A percentile compares a stretch with the other conserved stretches of the same genome.
Conservation (phyloP, 2,113 vertebrate species). For the Epinephelus lanceolatus region DNA sequence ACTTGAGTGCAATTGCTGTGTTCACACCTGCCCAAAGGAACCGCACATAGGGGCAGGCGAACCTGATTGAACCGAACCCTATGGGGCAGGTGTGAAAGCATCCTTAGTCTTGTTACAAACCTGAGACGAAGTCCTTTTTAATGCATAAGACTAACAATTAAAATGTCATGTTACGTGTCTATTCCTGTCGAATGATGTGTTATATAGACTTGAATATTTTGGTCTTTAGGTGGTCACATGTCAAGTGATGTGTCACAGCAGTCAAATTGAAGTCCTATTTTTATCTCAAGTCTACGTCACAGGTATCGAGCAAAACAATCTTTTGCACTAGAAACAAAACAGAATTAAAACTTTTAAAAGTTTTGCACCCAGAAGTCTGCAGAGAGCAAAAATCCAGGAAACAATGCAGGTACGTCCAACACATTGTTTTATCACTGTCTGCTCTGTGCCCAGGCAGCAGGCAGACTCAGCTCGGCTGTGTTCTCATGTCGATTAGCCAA, state of each 20-base stretch:
- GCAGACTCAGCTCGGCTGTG: conserved; percentile 27
- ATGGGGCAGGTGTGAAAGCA: too few relatives aligned
- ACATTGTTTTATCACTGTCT: conserved; percentile 53
- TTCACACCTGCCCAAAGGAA: too few relatives aligned
- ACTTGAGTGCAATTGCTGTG: too few relatives aligned
- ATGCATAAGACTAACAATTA: neutral
- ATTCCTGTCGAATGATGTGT: neutral
- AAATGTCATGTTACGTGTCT: neutral
- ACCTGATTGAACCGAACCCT: too few relatives aligned
- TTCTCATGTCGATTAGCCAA: conserved; percentile 69
- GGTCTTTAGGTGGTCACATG: neutral
- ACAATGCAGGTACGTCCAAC: conserved; percentile 48
- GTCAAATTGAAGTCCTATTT: neutral
- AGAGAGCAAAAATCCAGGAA: conserved; percentile 40
- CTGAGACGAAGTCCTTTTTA: neutral
- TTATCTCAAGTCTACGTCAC: neutral
- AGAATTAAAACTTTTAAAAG: conserved; percentile 7
- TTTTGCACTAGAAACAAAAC: conserved; percentile 29
- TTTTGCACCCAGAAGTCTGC: conserved; percentile 5
- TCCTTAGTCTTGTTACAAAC: too few relatives aligned
- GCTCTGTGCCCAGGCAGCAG: conserved; percentile 15
- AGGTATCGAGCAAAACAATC: neutral
- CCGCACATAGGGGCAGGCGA: too few relatives aligned
- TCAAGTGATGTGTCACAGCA: neutral
- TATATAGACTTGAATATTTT: neutral